Conservation (phyloP, 2,113 vertebrate genomes). For the Corythornis madagascariensis region DNA sequence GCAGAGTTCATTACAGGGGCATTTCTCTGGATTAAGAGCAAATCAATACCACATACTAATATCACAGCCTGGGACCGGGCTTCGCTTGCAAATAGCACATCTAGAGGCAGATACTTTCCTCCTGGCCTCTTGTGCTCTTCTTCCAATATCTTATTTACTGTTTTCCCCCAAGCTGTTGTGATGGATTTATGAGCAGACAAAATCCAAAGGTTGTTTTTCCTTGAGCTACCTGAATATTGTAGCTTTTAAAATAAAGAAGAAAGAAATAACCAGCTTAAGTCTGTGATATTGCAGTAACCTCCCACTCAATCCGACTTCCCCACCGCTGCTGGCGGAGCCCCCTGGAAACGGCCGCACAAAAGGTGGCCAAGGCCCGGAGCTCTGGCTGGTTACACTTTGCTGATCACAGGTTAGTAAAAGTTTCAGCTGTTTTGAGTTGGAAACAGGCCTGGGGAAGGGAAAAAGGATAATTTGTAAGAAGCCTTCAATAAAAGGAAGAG, state of each 20-base stretch:
- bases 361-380: not conserved
- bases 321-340: not conserved
- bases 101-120: conserved; percentile 28
- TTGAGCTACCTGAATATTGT: conserved; percentile 53
- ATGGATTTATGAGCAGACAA: conserved; percentile 51
- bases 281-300: not conserved
- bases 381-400: not conserved
- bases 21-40: conserved; percentile 71
- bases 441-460: accelerated
- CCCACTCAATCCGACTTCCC: not conserved
- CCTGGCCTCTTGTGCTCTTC: conserved; percentile 43
- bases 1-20: conserved; percentile 72
- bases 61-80: conserved; percentile 39
- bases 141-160: conserved; percentile 58
- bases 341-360: not conserved
- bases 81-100: conserved; percentile 38
- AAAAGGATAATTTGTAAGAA: not conserved
- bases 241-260: conserved; percentile 38
- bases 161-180: conserved; percentile 49
- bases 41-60: conserved; percentile 68
- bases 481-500: not conserved
- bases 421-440: not conserved
- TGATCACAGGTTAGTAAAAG: not conserved
- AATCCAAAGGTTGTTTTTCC: conserved; percentile 60
- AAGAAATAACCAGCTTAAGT: conserved; percentile 30